Conservation (phyloP, 2,797 vertebrate species). For the Neostethus bicornis region DNA sequence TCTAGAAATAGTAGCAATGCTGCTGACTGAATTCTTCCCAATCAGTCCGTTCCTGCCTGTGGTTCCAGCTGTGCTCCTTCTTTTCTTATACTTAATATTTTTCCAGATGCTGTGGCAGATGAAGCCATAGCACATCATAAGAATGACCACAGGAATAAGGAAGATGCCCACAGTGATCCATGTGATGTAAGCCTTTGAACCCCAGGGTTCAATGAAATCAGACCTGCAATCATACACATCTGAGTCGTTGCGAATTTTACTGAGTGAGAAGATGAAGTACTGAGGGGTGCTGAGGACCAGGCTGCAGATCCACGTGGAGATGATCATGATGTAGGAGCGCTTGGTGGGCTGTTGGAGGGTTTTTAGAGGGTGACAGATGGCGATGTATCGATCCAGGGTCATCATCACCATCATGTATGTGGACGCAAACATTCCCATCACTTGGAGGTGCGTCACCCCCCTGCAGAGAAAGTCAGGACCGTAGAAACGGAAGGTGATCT, state of each 20-base stretch:
- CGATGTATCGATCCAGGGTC: slow-evolving; percentile 96
- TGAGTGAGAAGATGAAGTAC: slow-evolving; percentile 94
- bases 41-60: slow-evolving; percentile 77
- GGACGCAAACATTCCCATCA: slow-evolving; percentile 96
- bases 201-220: slow-evolving; percentile 91
- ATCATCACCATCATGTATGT: slow-evolving; percentile 98
- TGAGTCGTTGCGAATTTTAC: slow-evolving; percentile 87
- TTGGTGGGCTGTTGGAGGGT: slow-evolving; percentile 91
- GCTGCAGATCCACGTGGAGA: slow-evolving; percentile 90
- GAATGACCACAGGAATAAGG: slow-evolving; percentile 85
- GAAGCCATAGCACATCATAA: slow-evolving; percentile 90
- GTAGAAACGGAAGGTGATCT: slow-evolving; percentile 93
- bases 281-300: slow-evolving; percentile 91
- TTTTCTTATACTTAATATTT: slow-evolving; percentile 88
- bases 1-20: slow-evolving; percentile 88
- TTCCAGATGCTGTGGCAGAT: slow-evolving; percentile 93
- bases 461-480: slow-evolving; percentile 93
- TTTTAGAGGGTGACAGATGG: slow-evolving; percentile 96
- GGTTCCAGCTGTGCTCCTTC: slow-evolving; percentile 29
- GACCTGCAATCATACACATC: slow-evolving; percentile 93
- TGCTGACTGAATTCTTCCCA: slow-evolving; percentile 87
- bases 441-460: slow-evolving; percentile 94
- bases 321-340: slow-evolving; percentile 91
- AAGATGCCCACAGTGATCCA: slow-evolving; percentile 94
- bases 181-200: slow-evolving; percentile 89